Conservation (phyloP, 2,888 invertebrate genomes). For the Acrobasis suavella region DNA sequence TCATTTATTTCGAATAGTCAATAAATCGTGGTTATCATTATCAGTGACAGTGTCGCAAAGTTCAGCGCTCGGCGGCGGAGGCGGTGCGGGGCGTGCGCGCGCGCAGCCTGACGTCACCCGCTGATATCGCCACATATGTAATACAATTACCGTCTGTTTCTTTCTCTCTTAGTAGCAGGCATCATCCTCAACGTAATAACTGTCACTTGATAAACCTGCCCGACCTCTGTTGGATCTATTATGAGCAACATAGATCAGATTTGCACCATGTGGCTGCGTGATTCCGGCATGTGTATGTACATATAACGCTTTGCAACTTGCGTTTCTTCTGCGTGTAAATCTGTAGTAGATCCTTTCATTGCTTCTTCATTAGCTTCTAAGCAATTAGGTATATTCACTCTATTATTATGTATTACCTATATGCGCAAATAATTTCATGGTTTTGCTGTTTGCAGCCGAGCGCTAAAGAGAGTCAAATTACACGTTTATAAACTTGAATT, state of each 20-base stretch:
- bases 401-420: constrained; percentile 9
- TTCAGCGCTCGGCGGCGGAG: constrained; percentile 53
- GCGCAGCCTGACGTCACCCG: constrained; percentile 64
- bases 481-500: neutral
- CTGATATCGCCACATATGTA: constrained; percentile 50
- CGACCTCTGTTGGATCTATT: constrained; percentile 32
- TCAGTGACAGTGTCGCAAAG: constrained; percentile 70
- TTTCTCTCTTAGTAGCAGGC: constrained; percentile 41
- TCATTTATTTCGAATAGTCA: constrained; percentile 48
- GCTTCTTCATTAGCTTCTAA: no score
- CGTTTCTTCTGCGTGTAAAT: neutral
- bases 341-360: no score
- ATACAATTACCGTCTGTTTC: constrained; percentile 45
- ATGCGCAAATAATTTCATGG: constrained; percentile 41
- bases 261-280: constrained; percentile 28
- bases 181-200: constrained; percentile 27
- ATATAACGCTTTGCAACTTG: neutral
- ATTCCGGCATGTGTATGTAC: constrained; percentile 18
- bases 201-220: constrained; percentile 31
- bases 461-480: constrained; percentile 50
- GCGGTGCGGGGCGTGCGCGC: constrained; percentile 33
- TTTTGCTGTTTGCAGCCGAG: constrained; percentile 37
- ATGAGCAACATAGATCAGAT: constrained; percentile 27
- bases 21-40: constrained; percentile 68
- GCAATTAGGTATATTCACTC: no score